A percentile compares a stretch with the other conserved stretches of the same genome.
Conservation (phyloP, 2,888 invertebrate genomes). For the Agrochola lychnidis region DNA sequence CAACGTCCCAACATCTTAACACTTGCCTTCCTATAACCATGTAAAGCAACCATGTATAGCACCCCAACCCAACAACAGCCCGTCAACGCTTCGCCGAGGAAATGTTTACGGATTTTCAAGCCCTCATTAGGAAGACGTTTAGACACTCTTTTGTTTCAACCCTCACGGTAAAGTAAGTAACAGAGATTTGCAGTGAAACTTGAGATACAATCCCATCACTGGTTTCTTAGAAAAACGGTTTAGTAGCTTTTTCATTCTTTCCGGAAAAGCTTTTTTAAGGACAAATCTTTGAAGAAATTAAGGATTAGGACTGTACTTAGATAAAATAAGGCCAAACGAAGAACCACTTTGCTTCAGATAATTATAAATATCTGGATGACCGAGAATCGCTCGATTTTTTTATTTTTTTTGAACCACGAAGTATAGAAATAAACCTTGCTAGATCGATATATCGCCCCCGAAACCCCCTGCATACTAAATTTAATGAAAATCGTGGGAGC, state of each 20-base stretch:
- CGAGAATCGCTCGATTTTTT: too few species aligned
- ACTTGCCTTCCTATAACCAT: conserved; percentile 1
- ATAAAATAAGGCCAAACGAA: neutral
- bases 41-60: neutral
- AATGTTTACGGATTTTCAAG: conserved; percentile 44
- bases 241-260: neutral
- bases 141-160: conserved; percentile 46
- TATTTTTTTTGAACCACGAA: too few species aligned
- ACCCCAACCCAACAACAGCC: conserved; percentile 4
- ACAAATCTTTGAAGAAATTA: neutral
- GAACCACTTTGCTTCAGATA: neutral
- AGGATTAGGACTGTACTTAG: too few species aligned
- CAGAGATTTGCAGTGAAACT: conserved; percentile 20
- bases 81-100: conserved; percentile 15
- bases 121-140: conserved; percentile 50
- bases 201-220: conserved; percentile 5
- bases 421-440: too few species aligned
- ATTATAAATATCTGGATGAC: neutral
- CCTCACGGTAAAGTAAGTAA: conserved; percentile 21
- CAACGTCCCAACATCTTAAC: neutral
- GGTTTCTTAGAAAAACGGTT: neutral
- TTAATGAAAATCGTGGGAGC: too few species aligned
- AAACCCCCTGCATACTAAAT: too few species aligned
- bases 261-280: neutral
- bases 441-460: too few species aligned